Percentiles rank a stretch among this genome's conserved stretches.
Conservation (phyloP, 2,113 vertebrate genomes). For the mouse (Mus musculus) region DNA sequence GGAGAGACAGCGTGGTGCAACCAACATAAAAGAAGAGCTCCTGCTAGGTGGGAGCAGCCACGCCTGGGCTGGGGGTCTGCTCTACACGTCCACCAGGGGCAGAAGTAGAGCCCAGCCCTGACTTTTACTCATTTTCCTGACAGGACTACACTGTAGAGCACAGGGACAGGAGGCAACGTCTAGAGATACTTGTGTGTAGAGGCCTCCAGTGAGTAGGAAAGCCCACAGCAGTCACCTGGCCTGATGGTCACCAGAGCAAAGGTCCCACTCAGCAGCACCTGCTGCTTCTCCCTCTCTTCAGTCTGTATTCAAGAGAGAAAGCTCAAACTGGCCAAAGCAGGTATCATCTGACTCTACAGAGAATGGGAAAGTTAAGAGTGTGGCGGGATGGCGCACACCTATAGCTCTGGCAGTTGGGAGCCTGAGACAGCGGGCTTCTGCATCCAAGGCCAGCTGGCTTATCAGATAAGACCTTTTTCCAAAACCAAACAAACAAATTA, state of each 20-base stretch:
- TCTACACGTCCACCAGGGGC: neutral
- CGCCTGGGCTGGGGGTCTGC: neutral
- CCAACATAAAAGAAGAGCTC: too few species aligned
- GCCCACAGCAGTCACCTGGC: neutral
- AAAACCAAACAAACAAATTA: neutral
- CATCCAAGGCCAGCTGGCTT: neutral
- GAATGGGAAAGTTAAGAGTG: neutral
- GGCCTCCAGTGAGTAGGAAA: neutral
- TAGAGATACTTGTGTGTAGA: rapidly evolving
- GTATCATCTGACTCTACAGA: neutral
- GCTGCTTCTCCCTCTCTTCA: neutral
- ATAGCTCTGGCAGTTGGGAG: neutral
- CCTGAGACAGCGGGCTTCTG: neutral
- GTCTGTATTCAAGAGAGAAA: neutral
- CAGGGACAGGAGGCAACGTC: neutral
- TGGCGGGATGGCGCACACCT: too few species aligned
- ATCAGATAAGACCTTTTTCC: neutral
- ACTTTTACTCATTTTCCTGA: rapidly evolving
- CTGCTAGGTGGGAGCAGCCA: rapidly evolving
- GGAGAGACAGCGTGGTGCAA: rapidly evolving
- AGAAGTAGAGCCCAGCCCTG: neutral
- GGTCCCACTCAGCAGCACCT: neutral
- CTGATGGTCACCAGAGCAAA: rapidly evolving
- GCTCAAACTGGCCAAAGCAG: neutral
- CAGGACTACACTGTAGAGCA: rapidly evolving